phyloP scores from a whole-genome alignment of 2,797 vertebrate genomes.

The Pseudomugil gertrudae region DNA sequence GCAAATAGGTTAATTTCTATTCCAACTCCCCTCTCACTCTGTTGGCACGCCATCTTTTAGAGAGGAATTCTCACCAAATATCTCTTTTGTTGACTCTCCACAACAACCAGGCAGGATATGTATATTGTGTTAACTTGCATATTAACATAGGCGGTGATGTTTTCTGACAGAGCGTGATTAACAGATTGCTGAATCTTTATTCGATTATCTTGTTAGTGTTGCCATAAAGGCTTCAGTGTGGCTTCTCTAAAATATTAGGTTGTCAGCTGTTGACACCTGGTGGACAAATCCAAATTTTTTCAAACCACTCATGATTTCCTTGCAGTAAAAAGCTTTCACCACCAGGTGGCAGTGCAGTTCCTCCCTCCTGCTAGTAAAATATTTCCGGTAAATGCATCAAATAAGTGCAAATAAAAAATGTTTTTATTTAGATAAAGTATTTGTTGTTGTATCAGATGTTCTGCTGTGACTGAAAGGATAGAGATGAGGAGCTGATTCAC shows the following conservation, averaged over 20 bases:
- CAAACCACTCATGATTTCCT: neutral
- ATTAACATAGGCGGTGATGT: neutral
- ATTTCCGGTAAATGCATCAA: neutral
- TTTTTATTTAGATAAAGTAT: neutral
- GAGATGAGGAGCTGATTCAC: slow-evolving; percentile 43
- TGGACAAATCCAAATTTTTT: slow-evolving; percentile 17
- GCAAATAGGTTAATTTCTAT: slow-evolving; percentile 72
- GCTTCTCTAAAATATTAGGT: neutral
- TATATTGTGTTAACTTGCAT: too few species aligned
- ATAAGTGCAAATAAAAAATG: neutral
- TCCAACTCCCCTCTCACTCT: slow-evolving; percentile 41
- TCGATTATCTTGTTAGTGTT: neutral
- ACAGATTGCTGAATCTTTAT: slow-evolving; percentile 6
- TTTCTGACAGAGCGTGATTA: neutral
- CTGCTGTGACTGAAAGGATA: slow-evolving; percentile 8
- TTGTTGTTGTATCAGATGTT: neutral
- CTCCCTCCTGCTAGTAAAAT: neutral
- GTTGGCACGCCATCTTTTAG: slow-evolving; percentile 21
- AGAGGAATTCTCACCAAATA: slow-evolving; percentile 10
- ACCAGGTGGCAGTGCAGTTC: slow-evolving; percentile 45
- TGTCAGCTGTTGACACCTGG: slow-evolving; percentile 44
- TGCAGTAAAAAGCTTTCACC: slow-evolving; percentile 6
- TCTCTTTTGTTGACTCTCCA: slow-evolving; percentile 21
- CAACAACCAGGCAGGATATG: too few species aligned
- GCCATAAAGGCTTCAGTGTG: neutral